Percentiles rank a stretch among this genome's conserved stretches.
Evolutionary conservation across 92 coral and sea anemone genomes (phyloP).

Genomic region (Zoanthus solanderi): DNA sequence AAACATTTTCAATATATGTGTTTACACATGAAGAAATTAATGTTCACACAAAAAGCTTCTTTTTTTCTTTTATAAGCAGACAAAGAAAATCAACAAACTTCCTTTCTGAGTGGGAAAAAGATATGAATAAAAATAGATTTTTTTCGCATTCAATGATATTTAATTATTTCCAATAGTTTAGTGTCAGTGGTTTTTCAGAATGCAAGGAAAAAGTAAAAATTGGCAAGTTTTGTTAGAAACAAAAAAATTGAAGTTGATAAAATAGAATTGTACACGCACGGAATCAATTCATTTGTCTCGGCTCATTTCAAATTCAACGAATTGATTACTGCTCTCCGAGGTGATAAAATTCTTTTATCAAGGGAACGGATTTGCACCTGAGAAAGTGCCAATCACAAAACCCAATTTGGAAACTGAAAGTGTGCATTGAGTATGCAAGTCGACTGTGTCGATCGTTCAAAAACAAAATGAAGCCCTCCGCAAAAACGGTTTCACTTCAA

Average conservation of each 20-base stretch:
- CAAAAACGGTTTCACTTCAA: no score
- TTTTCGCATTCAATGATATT: background rate
- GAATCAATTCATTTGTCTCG: background rate
- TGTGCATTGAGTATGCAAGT: constrained; percentile 18
- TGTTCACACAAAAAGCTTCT: constrained; percentile 13
- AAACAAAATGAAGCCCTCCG: no score
- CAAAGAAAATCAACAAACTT: constrained; percentile 1
- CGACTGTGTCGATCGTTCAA: background rate
- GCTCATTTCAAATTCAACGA: constrained; percentile 6
- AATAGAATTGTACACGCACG: background rate
- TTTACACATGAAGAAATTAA: constrained; percentile 37
- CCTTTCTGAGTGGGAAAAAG: background rate
- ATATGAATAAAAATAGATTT: background rate
- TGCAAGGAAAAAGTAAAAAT: background rate
- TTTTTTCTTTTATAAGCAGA: constrained; percentile 28
- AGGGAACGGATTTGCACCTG: constrained; percentile 21
- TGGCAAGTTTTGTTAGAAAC: background rate
- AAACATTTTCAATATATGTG: background rate
- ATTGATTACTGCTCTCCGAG: constrained; percentile 9
- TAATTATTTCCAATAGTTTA: background rate
- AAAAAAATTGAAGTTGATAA: background rate
- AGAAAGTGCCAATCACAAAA: background rate
- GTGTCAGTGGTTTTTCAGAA: background rate
- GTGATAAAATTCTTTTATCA: constrained; percentile 31
- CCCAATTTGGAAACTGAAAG: background rate